phyloP scores from a whole-genome alignment of 2,113 vertebrate species.

The Rattus norvegicus region GRCr8 NC_086031.1:28947001-28947500 shows the following conservation, averaged over 20 bases:
- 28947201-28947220: constrained; percentile 74
- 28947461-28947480: constrained; percentile 65
- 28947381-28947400: constrained; percentile 63
- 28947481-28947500: not conserved
- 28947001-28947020: too few relatives aligned
- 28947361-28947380: constrained; percentile 26
- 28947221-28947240: constrained; percentile 65
- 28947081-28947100: too few relatives aligned
- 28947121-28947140: too few relatives aligned
- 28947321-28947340: constrained; percentile 70
- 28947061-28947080: too few relatives aligned
- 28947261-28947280: constrained; percentile 66
- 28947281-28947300: constrained; percentile 73
- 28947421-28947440: not conserved
- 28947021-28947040: too few relatives aligned
- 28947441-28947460: constrained; percentile 53
- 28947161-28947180: constrained; percentile 50
- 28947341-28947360: constrained; percentile 63
- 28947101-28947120: too few relatives aligned
- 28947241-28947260: constrained; percentile 68
- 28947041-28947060: too few relatives aligned
- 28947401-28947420: constrained; percentile 66
- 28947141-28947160: too few relatives aligned
- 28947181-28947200: constrained; percentile 57
- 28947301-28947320: constrained; percentile 72